Evolutionary conservation across 2,113 vertebrate species (phyloP).

Genomic region (Psephotus haematonotus): DNA sequence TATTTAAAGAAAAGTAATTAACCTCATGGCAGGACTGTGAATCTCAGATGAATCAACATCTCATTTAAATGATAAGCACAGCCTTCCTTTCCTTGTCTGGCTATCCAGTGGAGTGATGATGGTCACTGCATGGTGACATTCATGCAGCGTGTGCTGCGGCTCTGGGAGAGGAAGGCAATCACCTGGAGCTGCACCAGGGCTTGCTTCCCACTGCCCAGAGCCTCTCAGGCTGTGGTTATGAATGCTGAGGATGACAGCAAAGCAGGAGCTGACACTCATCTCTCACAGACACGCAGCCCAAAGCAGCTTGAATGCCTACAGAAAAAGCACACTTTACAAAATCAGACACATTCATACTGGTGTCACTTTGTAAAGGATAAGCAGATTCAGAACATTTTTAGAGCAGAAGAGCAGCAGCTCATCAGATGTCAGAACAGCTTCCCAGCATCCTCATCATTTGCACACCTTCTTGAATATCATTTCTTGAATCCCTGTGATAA

Average conservation of each 20-base stretch:
- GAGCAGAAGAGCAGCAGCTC: neutral
- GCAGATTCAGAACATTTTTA: constrained; percentile 28
- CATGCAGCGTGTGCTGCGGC: accelerated
- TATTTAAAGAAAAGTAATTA: constrained; percentile 41
- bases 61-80: neutral
- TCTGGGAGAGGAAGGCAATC: neutral
- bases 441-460: neutral
- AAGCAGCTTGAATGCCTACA: neutral
- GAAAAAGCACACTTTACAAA: constrained; percentile 34
- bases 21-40: neutral
- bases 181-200: neutral
- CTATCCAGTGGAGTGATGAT: neutral
- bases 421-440: constrained; percentile 17
- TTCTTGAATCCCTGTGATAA: neutral
- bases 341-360: constrained; percentile 14
- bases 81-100: neutral
- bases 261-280: neutral
- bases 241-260: neutral
- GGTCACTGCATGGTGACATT: neutral
- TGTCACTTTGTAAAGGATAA: constrained; percentile 9
- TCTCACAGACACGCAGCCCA: neutral
- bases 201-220: neutral
- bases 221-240: neutral
- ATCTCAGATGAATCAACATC: neutral
- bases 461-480: neutral